A percentile compares a stretch with the other conserved stretches of the same genome.
phyloP scores from a whole-genome alignment of 2,797 vertebrate genomes.

The Pseudotriccus pelzelni region DNA sequence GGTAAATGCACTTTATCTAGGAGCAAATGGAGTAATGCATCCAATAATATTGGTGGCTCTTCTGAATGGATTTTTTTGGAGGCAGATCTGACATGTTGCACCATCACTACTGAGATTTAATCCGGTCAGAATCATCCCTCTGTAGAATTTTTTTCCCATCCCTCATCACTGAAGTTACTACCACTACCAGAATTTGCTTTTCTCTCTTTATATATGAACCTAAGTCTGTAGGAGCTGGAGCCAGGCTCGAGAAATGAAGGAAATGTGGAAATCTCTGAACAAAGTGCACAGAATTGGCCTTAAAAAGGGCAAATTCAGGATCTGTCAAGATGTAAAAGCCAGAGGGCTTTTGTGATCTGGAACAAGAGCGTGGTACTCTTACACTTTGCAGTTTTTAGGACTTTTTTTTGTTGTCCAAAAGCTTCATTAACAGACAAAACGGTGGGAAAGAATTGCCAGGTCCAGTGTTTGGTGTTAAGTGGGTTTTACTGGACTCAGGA shows the following conservation, averaged over 20 bases:
- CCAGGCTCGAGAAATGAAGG: neutral
- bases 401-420: neutral
- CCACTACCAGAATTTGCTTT: neutral
- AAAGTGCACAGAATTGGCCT: neutral
- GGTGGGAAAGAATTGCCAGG: neutral
- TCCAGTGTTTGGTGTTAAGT: neutral
- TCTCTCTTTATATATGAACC: neutral
- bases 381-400: neutral
- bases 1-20: constrained; percentile 6
- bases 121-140: neutral
- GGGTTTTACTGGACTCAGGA: neutral
- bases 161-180: neutral
- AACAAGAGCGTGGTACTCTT: neutral
- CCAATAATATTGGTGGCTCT: neutral
- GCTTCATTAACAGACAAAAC: neutral
- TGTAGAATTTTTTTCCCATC: neutral
- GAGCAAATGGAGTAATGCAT: neutral
- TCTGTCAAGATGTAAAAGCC: neutral
- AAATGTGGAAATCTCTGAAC: neutral
- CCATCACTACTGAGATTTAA: neutral
- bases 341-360: neutral
- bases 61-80: neutral
- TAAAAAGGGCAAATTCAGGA: neutral
- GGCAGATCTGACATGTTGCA: neutral
- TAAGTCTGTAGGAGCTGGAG: neutral